These are phyloP conservation scores for Chironomus tentans DNA, from an alignment of 2,888 invertebrate genomes.

Conservation along the genomic window DNA sequence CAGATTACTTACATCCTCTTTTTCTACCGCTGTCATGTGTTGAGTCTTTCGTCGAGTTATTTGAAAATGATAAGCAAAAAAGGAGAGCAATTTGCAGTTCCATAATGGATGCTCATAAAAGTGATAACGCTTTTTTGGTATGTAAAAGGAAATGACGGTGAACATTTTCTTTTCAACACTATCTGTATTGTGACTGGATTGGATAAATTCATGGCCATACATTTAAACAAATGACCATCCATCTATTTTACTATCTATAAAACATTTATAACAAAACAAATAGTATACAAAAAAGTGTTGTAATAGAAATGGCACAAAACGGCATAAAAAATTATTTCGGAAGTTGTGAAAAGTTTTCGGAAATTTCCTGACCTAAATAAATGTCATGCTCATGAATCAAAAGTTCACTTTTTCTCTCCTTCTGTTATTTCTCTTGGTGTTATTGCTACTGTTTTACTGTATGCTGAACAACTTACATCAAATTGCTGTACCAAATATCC, in stretches of 20 bases:
- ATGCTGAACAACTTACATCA: background rate
- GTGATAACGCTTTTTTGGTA: background rate
- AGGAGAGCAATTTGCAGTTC: background rate
- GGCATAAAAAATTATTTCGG: background rate
- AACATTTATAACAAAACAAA: background rate
- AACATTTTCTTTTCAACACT: background rate
- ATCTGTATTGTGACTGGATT: background rate
- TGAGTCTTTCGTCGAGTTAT: too few relatives aligned
- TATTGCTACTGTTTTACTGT: background rate
- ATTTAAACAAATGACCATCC: background rate
- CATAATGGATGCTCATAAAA: background rate
- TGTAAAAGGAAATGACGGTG: background rate
- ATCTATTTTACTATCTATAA: background rate
- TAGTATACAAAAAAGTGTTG: background rate
- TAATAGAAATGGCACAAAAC: background rate
- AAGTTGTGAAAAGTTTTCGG: conserved; percentile 9
- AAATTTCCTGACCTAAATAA: conserved; percentile 11
- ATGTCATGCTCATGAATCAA: conserved; percentile 4
- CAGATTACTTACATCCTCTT: background rate
- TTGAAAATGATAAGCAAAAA: background rate
- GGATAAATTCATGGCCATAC: background rate
- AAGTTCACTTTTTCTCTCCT: background rate
- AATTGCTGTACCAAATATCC: too few relatives aligned
- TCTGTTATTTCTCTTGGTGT: background rate
- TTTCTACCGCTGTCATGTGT: background rate